phyloP scores from a whole-genome alignment of 64 coral and sea anemone species.

The Stichodactyla mertensii region DNA sequence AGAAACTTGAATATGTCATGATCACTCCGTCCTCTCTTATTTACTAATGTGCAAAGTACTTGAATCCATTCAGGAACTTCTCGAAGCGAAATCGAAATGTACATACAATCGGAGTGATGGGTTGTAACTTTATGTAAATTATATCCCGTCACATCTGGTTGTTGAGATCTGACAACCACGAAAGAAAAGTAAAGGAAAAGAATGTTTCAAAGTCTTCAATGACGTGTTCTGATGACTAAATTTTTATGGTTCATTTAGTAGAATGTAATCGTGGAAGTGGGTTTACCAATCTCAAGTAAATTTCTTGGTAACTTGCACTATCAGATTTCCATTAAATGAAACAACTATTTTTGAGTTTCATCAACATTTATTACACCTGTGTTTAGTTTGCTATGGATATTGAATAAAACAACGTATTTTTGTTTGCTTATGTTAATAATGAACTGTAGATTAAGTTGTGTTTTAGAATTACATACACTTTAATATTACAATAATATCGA shows the following conservation, averaged over 20 bases:
- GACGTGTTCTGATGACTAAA: neutral
- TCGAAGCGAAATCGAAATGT: neutral
- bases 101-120: neutral
- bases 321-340: no score
- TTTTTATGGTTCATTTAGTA: neutral
- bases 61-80: neutral
- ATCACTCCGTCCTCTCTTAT: neutral
- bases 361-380: neutral
- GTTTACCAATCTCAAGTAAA: no score
- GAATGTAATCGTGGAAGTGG: neutral
- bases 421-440: neutral
- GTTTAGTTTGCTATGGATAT: neutral
- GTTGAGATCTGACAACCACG: neutral
- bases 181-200: no score
- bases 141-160: neutral
- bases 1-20: neutral
- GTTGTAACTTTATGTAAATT: neutral
- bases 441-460: neutral
- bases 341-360: neutral
- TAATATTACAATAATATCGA: neutral
- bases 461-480: neutral
- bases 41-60: slow-evolving; percentile 1
- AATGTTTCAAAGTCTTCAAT: neutral
- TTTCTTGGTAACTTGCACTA: no score
- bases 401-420: neutral